Base-by-base conservation (phyloP, 2,888 invertebrate species). In the Drosophila differens region DNA sequence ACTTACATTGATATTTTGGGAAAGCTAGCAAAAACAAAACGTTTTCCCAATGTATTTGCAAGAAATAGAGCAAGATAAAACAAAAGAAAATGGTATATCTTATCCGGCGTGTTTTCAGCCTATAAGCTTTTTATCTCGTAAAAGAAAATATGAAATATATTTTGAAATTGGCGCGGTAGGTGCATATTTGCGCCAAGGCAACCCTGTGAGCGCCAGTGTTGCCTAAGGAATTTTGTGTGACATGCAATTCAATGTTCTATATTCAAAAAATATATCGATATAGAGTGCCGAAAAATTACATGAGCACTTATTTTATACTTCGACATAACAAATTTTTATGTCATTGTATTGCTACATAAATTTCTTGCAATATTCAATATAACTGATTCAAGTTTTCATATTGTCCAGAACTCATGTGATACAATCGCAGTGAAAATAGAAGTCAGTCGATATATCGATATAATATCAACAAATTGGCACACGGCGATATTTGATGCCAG, bases 121-220 rank as follows among this genome's bases (percentile, higher is more conserved):
- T 3, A 22, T 44, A 44, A 22, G 6, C 44, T 44, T 14, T 22
- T 44, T 22, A 22, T 14, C 44, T 22, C 22, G 44, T 3, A 7
- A 22, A 3, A 47, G 2, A 7, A 47, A 7, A 14, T 22, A 22
- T 22, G 1, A 47, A 22, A 19, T 55, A 9, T 2, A 4, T 10
- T 54, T 75, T 59, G 1, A 16, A 73, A 58, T 41, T 58, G 6
- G 33, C 51, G 67, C 61, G 22, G 41, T 4, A n/a, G 4, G 0
- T 19, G 2, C 51, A 64, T 59, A 19, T 55, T 32, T 76, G 58
- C 49, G 53, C 1, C 39, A 12, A 3, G 28, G 25, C 14, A 39
- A 59, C 14, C 59, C 22, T 19, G 49, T 4, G 30, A 49, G 3
- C n/a, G 9, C 2, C 30, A 54, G 52, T 28, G 69, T 35, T 55